A percentile compares a stretch with the other conserved stretches of the same genome.
Conservation (phyloP, 2,888 invertebrate genomes). For the Drosophila subsilvestris region DNA sequence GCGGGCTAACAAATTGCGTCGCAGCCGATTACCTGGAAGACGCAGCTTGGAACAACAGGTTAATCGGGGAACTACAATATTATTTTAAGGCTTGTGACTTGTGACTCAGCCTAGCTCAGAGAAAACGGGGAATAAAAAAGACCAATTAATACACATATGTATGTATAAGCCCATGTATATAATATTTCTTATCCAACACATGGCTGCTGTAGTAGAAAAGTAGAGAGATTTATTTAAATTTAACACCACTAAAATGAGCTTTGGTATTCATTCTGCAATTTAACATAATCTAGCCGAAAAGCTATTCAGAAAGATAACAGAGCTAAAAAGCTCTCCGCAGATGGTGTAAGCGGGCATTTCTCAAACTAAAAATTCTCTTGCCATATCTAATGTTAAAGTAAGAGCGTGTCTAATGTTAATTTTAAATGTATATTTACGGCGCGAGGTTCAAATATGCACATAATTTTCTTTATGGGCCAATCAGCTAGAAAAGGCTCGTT, state of each 20-base stretch:
- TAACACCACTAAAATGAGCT: neutral
- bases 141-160: neutral
- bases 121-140: neutral
- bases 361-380: no score
- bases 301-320: conserved; percentile 4
- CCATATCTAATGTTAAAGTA: no score
- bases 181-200: no score
- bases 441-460: no score
- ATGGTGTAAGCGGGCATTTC: no score
- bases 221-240: no score
- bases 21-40: neutral
- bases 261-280: neutral
- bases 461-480: no score
- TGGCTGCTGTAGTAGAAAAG: no score
- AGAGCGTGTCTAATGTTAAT: no score
- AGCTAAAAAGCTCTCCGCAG: conserved; percentile 25
- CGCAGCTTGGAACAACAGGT: neutral
- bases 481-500: no score
- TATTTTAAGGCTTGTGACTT: neutral
- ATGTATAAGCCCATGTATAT: no score
- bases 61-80: neutral
- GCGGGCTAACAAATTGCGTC: neutral
- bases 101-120: neutral
- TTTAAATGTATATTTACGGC: no score
- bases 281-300: neutral